A percentile compares a stretch with the other conserved stretches of the same genome.
phyloP scores from a whole-genome alignment of 2,113 vertebrate genomes.

The Manacus vitellinus region DNA sequence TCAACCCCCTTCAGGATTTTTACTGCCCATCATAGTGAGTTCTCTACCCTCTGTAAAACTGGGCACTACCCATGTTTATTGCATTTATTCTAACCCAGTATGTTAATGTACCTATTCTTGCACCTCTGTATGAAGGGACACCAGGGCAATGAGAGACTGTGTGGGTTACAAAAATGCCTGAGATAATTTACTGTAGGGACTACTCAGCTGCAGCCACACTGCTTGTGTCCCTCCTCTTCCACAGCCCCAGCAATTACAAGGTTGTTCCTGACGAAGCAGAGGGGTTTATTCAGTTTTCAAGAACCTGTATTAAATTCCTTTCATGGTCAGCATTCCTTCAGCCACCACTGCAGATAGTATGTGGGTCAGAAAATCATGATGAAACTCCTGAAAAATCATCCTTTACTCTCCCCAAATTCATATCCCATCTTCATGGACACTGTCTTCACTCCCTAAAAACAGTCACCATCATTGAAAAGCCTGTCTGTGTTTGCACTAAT shows the following conservation, averaged over 20 bases:
- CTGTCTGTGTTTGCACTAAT: rapidly evolving
- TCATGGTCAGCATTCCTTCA: not conserved
- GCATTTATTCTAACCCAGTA: not conserved
- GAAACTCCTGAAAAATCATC: not conserved
- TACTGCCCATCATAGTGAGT: not conserved
- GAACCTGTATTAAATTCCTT: not conserved
- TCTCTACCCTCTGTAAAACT: not conserved
- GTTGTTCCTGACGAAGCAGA: not conserved
- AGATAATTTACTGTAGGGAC: rapidly evolving
- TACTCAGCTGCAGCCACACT: not conserved
- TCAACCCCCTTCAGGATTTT: not conserved
- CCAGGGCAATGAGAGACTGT: not conserved
- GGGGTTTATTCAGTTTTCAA: not conserved
- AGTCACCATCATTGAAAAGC: not conserved
- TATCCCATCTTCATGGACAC: no score
- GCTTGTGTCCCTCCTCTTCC: not conserved
- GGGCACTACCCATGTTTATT: rapidly evolving
- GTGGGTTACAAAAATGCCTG: not conserved
- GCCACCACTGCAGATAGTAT: not conserved
- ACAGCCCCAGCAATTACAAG: not conserved
- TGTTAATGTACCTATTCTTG: not conserved
- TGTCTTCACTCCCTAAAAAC: not conserved
- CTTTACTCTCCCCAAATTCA: not conserved
- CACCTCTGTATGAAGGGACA: not conserved
- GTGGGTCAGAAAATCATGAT: not conserved